Base-by-base conservation (phyloP, 2,113 vertebrate genomes). In the Catharus minimus region DNA sequence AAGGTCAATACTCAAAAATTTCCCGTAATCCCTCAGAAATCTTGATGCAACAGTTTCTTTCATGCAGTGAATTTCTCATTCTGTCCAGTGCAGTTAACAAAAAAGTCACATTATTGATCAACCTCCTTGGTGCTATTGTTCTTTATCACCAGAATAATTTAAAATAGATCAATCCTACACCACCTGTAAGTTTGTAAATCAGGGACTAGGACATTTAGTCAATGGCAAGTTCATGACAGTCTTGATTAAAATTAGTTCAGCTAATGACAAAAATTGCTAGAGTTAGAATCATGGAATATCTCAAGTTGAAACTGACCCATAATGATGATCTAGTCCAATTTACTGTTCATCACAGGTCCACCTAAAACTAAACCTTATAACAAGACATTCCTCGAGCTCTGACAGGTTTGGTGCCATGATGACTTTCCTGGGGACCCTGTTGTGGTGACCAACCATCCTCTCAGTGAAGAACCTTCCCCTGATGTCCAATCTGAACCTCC, bases 371-470 rank as follows among this genome's bases (percentile, higher is more conserved):
- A 72, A 32, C 39, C 9, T 6, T 27, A 1, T 53, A 61, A 38
- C 32, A 53, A 72, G 39, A 53, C 9, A 26, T 53, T 62, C 21
- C 32, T 62, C 32, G 47, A 72, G 41, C n/a, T 61, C 47, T 62
- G 56, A 8, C 26, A 17, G 32, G 38, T 8, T 53, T 38, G 26
- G 47, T 61, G 58, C 58, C 1, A 0, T 30, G 24, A 47, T n/a
- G 30, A 9, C 26, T 82, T 53, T 19, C 33, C 43, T 15, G n/a
- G 38, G 30, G 16, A 55, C 13, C 15, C 32, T 61, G 17, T 78
- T 68, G 30, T 7, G 4, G 49, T 28, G n/a, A 19, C 15, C 0
- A 0, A 19, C 17, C 39, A 55, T 39, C 49, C 49, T 64, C 27
- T 64, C 57, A 47, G 28, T 17, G 18, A 73, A 47, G 41, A 64